Evolutionary conservation across 1,140 invertebrate species (phyloP).

Genomic region (Pseudoatta argentina): DNA sequence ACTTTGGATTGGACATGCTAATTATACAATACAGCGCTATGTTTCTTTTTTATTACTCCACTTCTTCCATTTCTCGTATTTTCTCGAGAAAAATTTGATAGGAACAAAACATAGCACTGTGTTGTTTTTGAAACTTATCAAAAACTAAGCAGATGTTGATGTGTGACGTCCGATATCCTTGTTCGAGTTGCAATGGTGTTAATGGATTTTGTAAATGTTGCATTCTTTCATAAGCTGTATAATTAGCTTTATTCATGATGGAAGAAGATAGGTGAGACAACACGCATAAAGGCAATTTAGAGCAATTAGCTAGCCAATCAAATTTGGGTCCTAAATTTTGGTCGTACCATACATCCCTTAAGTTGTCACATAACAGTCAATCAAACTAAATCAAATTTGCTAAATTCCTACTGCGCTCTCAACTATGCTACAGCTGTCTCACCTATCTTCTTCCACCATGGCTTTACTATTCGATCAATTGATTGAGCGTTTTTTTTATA

Average conservation of each 20-base stretch:
- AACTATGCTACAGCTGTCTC: too few species aligned
- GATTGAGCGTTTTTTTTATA: slow-evolving; percentile 33
- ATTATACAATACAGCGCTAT: slow-evolving; percentile 79
- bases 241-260: slow-evolving; percentile 44
- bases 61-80: not conserved
- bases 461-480: slow-evolving; percentile 38
- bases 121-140: slow-evolving; percentile 68
- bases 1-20: slow-evolving; percentile 74
- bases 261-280: too few species aligned
- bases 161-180: slow-evolving; percentile 65
- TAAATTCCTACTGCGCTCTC: too few species aligned
- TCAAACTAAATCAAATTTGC: too few species aligned
- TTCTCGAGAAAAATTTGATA: not conserved
- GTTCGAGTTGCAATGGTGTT: slow-evolving; percentile 51
- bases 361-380: too few species aligned
- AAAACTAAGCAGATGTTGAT: slow-evolving; percentile 49
- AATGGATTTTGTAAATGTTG: slow-evolving; percentile 43
- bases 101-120: slow-evolving; percentile 79
- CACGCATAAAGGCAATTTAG: too few species aligned
- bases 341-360: too few species aligned
- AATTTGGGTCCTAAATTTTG: too few species aligned
- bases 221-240: slow-evolving; percentile 43
- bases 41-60: slow-evolving; percentile 63
- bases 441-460: too few species aligned
- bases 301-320: too few species aligned